Percentiles rank a stretch among this genome's conserved stretches.
Evolutionary conservation across 2,113 vertebrate genomes (phyloP).

Genomic region (Hymenochirus boettgeri): DNA sequence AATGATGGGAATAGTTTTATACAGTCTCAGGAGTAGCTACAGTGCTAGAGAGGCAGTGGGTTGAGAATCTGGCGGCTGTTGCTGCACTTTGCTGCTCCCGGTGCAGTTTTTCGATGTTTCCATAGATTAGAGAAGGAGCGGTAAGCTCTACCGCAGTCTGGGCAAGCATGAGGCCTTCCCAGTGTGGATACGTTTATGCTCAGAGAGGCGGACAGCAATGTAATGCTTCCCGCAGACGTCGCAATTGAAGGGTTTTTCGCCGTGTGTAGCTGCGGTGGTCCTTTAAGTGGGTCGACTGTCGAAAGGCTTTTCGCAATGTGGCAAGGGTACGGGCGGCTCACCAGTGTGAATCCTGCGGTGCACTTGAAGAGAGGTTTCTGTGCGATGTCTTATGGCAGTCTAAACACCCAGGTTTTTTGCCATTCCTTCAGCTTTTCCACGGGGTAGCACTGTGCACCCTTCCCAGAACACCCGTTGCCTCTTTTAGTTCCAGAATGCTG

Average conservation of each 20-base stretch:
- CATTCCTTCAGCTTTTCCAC: constrained; percentile 50
- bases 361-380: constrained; percentile 78
- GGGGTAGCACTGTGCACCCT: constrained; percentile 45
- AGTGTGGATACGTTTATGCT: constrained; percentile 57
- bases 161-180: constrained; percentile 55
- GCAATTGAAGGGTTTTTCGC: constrained; percentile 50
- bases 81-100: background rate
- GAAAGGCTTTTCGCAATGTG: constrained; percentile 62
- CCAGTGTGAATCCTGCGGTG: constrained; percentile 85
- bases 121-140: constrained; percentile 52
- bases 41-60: constrained; percentile 24
- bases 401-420: constrained; percentile 69
- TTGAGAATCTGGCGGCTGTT: constrained; percentile 10
- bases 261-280: constrained; percentile 62
- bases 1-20: constrained; percentile 46
- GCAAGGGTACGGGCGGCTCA: constrained; percentile 71
- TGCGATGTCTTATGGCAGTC: constrained; percentile 83
- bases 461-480: background rate
- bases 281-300: constrained; percentile 56
- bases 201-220: constrained; percentile 55
- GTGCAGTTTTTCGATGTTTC: constrained; percentile 22
- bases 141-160: constrained; percentile 54
- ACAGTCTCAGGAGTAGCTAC: constrained; percentile 45
- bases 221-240: constrained; percentile 54
- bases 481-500: constrained; percentile 49